Base-by-base conservation (phyloP, 2,797 vertebrate species). In the Melanotaenia parkinsoni region DNA sequence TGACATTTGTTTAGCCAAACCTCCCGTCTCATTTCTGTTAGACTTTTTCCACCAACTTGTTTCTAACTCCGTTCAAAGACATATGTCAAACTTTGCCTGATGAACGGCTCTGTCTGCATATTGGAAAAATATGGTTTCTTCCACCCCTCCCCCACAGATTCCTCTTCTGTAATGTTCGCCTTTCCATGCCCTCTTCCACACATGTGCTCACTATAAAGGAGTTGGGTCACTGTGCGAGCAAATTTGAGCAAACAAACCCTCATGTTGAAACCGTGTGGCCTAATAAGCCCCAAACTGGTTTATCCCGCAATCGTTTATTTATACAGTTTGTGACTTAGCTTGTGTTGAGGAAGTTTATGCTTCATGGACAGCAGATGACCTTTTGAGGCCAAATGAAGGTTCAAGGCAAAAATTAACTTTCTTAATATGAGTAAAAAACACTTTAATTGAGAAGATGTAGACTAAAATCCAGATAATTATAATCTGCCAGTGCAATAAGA, bases 41-140 rank as follows among this genome's bases (percentile, higher is more conserved):
- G 14, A 54, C 68, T 80, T 83, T 89, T 90, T 89, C 88, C 84
- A 82, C 72, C 56, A 26, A 78, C 67, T 79, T 91, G 86, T 85
- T 91, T 87, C 82, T 82, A 83, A 80, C 76, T 76, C 67, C 63
- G 63, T 87, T 91, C 86, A 88, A 84, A 91, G 86, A 92, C 83
- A 6, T 80, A 77, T 89, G 86, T 90, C 86, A 90, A 83, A 83
- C 81, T 75, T 73, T 66, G 63, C 77, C 77, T 88, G 86, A 89
- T 90, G 87, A 90, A 89, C 83, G 54, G 68, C 71, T 54, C 74
- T 7, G 73, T 75, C 81, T 87, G 72, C 85, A 84, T 89, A 90
- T 92, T 91, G 91, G 86, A 91, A 91, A 92, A 93, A 92, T 83
- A 80, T 90, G 81, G 79, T 90, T 84, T 85, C 85, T 87, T 84